A percentile compares a stretch with the other conserved stretches of the same genome.
Conservation (phyloP, 2,888 invertebrate species). For the Augiades crinisus region DNA sequence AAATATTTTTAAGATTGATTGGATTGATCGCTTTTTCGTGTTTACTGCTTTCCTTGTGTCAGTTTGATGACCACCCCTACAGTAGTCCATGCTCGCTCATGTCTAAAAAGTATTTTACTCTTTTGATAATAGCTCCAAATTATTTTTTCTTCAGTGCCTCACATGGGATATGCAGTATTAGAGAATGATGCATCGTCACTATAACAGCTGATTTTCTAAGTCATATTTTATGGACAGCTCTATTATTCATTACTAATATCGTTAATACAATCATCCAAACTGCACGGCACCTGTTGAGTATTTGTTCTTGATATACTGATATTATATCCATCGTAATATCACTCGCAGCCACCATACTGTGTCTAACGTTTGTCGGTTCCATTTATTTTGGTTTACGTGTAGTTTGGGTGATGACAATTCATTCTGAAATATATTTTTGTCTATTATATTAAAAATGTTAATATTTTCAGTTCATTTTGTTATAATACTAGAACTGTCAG, state of each 20-base stretch:
- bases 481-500: constrained; percentile 66
- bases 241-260: constrained; percentile 79
- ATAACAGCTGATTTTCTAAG: constrained; percentile 79
- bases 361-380: neutral
- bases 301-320: neutral
- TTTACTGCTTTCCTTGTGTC: constrained; percentile 83
- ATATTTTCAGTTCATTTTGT: constrained; percentile 60
- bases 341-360: neutral
- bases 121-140: constrained; percentile 74
- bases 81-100: constrained; percentile 82
- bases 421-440: constrained; percentile 60
- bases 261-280: constrained; percentile 68
- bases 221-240: constrained; percentile 78
- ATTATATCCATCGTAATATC: neutral
- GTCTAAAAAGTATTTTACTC: constrained; percentile 71
- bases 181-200: constrained; percentile 81
- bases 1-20: constrained; percentile 75
- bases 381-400: constrained; percentile 42
- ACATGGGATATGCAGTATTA: constrained; percentile 79
- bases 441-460: constrained; percentile 59
- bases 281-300: constrained; percentile 44
- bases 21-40: constrained; percentile 83
- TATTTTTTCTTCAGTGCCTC: constrained; percentile 77
- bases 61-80: constrained; percentile 80
- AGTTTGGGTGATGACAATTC: constrained; percentile 72